Percentiles rank a stretch among this genome's conserved stretches.
These are phyloP conservation scores for Macrophya alboannulata DNA, from an alignment of 2,888 invertebrate genomes.

Conservation along the genomic window DNA sequence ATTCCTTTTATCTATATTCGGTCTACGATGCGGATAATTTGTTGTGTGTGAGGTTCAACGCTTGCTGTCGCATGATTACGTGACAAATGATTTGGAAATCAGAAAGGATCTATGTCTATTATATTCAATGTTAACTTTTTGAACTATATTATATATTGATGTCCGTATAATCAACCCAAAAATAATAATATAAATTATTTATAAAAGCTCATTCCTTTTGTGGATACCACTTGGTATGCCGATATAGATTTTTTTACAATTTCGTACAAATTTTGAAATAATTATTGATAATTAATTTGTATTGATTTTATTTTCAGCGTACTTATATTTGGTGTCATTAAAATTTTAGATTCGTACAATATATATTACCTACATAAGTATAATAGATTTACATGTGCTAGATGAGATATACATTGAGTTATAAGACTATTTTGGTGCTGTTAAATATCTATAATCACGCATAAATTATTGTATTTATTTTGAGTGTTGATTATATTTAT, in stretches of 20 bases:
- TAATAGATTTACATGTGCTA: background rate
- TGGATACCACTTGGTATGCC: background rate
- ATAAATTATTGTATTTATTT: background rate
- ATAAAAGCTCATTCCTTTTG: background rate
- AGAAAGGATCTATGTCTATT: background rate
- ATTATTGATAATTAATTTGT: background rate
- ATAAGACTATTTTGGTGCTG: conserved; percentile 20
- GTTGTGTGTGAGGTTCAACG: background rate
- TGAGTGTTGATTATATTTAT: background rate
- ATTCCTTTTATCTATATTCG: background rate
- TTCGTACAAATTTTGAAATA: background rate
- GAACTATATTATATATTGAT: background rate
- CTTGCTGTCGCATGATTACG: background rate
- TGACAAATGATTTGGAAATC: background rate
- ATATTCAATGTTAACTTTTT: background rate
- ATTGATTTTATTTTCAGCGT: background rate
- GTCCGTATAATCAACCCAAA: background rate
- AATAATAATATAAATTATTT: background rate
- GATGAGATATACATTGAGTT: background rate
- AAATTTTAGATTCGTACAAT: background rate
- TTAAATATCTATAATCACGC: background rate
- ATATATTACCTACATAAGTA: background rate
- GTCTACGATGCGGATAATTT: background rate
- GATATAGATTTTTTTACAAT: background rate
- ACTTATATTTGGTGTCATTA: background rate